Evolutionary conservation across 1,140 invertebrate genomes (phyloP).

Genomic region (Orius laevigatus): DNA sequence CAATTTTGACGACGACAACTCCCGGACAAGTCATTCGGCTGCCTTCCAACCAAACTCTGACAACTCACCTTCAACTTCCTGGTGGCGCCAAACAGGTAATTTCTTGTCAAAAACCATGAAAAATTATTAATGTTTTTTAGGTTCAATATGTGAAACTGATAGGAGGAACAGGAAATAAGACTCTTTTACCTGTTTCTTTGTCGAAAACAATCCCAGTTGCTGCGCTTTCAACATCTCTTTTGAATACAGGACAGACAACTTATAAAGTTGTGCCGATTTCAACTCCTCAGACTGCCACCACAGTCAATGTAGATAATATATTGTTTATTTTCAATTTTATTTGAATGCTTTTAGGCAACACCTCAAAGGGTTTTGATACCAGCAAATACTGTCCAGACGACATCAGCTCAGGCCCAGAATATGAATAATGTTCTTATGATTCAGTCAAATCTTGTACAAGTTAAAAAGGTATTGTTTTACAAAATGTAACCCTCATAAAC

Average conservation of each 20-base stretch:
- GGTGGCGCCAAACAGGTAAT: conserved; percentile 9
- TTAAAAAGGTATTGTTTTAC: too few relatives aligned
- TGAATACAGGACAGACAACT: conserved; percentile 6
- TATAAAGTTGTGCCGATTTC: conserved; percentile 13
- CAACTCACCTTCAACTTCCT: conserved; percentile 44
- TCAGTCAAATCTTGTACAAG: too few relatives aligned
- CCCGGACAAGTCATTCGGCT: conserved; percentile 40
- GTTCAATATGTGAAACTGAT: conserved; percentile 56
- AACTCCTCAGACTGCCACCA: not conserved
- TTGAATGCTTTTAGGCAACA: not conserved
- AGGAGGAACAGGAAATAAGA: conserved; percentile 19
- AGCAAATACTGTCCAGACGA: not conserved
- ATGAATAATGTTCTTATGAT: not conserved
- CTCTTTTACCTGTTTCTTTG: conserved; percentile 29
- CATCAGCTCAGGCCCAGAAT: not conserved
- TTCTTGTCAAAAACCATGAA: conserved; percentile 1
- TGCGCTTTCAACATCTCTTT: conserved; percentile 13
- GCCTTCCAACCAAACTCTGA: conserved; percentile 34
- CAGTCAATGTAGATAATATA: not conserved
- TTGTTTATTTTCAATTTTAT: not conserved
- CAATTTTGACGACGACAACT: conserved; percentile 10
- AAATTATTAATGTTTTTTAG: conserved; percentile 26
- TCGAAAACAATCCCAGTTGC: conserved; percentile 23
- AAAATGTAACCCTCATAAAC: too few relatives aligned
- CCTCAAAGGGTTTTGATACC: not conserved